Evolutionary conservation across 2,888 invertebrate genomes (phyloP), one percentile per base, ranked within the genome.

Genomic region (Tipula lateralis): DNA sequence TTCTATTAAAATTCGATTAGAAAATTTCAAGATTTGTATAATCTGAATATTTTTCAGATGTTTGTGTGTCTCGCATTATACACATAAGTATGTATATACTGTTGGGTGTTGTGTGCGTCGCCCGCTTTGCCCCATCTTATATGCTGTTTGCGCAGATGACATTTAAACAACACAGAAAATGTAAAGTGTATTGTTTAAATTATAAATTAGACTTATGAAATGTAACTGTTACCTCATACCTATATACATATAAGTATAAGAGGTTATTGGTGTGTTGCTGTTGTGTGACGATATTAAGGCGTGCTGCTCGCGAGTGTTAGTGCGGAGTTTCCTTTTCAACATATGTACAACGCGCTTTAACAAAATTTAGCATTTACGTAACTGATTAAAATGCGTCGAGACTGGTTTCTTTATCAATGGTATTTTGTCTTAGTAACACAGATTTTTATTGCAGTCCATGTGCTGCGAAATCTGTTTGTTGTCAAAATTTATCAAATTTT

Each of bases 1-100:
- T 66, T 66, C 66, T 66, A 66, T 24, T 66, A 66, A 66, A 66
- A 66, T 66, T 66, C 66, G 66, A 66, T 66, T 66, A 66, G 66
- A 66, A 66, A 66, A 66, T 24, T 66, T 66, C 19, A 66, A 66
- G 66, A 66, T 66, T 66, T 66, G 66, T 66, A 66, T 66, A 66
- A 66, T 66, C 66, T 66, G 24, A 66, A 66, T 66, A 24, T 66
- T 66, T 50, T 50, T 50, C 3, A 16, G 44, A 2, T 50, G 44
- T 39, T 1, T 66, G 66, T 19, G 24, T 24, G 24, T 66, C 19
- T 66, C 19, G 1, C 66, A 66, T 66, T 24, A 24, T 66, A 66
- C n/a, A n/a, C n/a, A n/a, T n/a, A n/a, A n/a, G n/a, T n/a, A n/a
- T n/a, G n/a, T n/a, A n/a, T n/a, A n/a, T n/a, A n/a, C n/a, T n/a